A percentile compares a stretch with the other conserved stretches of the same genome.
phyloP scores from a whole-genome alignment of 2,797 vertebrate genomes.

The Poecilia wingei region DNA sequence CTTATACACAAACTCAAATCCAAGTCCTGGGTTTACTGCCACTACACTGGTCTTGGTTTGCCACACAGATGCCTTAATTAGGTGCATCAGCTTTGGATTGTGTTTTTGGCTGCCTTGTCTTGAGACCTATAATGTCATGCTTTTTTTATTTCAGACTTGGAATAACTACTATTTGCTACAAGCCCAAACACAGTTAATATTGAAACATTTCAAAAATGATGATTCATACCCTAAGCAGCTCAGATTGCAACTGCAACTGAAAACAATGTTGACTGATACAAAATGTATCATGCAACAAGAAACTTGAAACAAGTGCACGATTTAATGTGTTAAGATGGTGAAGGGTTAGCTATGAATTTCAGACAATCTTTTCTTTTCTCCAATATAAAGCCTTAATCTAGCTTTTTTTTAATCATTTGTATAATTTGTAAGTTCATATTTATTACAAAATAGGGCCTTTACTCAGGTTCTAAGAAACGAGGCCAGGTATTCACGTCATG shows the following conservation, averaged over 20 bases:
- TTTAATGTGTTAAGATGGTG: constrained; percentile 49
- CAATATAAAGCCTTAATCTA: constrained; percentile 5
- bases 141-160: neutral
- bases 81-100: neutral
- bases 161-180: neutral
- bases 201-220: neutral
- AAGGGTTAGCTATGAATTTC: constrained; percentile 25
- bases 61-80: no score
- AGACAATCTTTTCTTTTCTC: constrained; percentile 19
- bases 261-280: constrained; percentile 64
- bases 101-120: neutral
- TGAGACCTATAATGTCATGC: neutral
- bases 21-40: no score
- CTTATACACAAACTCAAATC: no score
- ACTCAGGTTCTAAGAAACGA: constrained; percentile 17
- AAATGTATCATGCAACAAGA: constrained; percentile 54
- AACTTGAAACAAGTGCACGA: constrained; percentile 40
- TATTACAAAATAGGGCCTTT: constrained; percentile 12
- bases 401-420: neutral
- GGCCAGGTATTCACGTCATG: constrained; percentile 1
- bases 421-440: constrained; percentile 5
- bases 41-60: no score
- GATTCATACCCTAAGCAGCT: constrained; percentile 40
- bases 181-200: neutral
- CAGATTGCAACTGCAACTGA: constrained; percentile 58